phyloP scores from a whole-genome alignment of 2,797 vertebrate genomes.

The Trachops cirrhosus region DNA sequence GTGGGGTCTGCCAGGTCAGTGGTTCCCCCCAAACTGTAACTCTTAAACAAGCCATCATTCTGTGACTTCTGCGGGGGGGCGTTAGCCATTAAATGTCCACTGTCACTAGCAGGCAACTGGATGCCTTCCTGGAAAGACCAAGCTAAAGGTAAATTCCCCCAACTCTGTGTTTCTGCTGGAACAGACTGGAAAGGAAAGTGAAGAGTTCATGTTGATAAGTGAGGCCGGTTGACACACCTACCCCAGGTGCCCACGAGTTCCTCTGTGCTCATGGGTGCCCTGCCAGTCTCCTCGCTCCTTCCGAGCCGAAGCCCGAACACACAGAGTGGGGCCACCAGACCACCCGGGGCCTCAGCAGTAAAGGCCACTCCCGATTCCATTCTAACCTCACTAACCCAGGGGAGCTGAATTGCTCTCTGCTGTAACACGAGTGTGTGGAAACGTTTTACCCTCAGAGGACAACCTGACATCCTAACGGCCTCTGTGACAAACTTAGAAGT shows the following conservation, averaged over 20 bases:
- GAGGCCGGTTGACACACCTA: background rate
- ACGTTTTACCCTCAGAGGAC: background rate
- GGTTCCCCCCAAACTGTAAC: conserved; percentile 12
- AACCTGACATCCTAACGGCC: background rate
- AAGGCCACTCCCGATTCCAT: background rate
- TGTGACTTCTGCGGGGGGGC: background rate
- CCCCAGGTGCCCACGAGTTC: background rate
- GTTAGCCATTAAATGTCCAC: conserved; percentile 65
- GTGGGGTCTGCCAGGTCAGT: background rate
- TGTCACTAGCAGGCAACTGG: conserved; percentile 41
- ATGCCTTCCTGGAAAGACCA: conserved; percentile 67
- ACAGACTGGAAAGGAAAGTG: conserved; percentile 76
- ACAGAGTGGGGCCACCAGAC: background rate
- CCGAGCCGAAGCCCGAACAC: background rate
- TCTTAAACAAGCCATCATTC: conserved; percentile 73
- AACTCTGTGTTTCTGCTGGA: conserved; percentile 67
- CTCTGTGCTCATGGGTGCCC: background rate
- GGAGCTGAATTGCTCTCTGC: fast-evolving
- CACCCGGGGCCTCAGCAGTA: background rate
- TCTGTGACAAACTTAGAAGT: background rate
- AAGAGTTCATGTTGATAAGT: conserved; percentile 64
- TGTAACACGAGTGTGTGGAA: background rate
- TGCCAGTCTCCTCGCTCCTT: background rate
- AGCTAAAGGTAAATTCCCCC: conserved; percentile 73
- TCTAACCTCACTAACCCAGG: background rate